Percentiles rank a stretch among this genome's conserved stretches.
Conservation (phyloP, 2,888 invertebrate species). For the Seira ritae region DNA sequence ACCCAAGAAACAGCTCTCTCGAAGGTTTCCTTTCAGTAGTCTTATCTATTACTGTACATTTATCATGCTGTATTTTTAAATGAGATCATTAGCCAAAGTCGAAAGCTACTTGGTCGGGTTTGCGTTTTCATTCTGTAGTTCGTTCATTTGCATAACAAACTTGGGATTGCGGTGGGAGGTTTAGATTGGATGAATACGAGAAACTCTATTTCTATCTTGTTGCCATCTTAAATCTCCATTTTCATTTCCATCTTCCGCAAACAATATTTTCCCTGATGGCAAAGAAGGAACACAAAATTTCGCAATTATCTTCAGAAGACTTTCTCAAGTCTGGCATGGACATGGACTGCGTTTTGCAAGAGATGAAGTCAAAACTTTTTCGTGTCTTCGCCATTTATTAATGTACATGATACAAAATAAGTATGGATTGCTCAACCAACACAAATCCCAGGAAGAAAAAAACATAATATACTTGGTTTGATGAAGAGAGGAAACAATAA, state of each 20-base stretch:
- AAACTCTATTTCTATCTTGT: no score
- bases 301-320: neutral
- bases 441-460: no score
- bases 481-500: neutral
- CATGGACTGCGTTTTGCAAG: neutral
- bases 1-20: neutral
- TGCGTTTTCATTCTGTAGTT: no score
- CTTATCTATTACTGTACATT: neutral
- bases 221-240: neutral
- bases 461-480: neutral
- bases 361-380: neutral
- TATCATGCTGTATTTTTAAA: conserved; percentile 6
- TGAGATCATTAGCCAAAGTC: neutral
- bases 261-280: neutral
- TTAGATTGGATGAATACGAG: neutral
- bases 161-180: neutral
- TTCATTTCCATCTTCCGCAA: neutral
- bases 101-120: neutral
- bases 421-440: neutral
- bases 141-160: neutral
- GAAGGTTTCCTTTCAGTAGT: neutral
- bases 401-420: no score
- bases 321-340: neutral
- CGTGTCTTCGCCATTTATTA: neutral
- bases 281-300: neutral